Evolutionary conservation across 1,140 invertebrate genomes (phyloP).

Genomic region (Eueides isabella): DNA sequence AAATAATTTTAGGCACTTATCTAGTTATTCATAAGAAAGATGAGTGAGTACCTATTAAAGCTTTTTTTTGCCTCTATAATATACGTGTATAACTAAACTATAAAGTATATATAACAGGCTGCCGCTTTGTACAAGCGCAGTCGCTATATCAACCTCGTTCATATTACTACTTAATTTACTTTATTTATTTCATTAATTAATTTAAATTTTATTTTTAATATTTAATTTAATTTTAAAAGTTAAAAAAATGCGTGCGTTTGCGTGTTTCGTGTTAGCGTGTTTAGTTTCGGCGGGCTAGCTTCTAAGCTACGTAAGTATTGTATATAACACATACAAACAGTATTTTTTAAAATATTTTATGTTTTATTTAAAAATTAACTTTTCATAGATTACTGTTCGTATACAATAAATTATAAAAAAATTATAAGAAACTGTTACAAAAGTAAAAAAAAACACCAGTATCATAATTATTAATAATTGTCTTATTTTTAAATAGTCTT

Average conservation of each 20-base stretch:
- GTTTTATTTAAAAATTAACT: no score
- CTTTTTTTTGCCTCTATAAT: not conserved
- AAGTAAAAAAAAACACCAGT: no score
- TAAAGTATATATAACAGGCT: not conserved
- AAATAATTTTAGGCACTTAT: constrained; percentile 7
- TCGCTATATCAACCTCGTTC: not conserved
- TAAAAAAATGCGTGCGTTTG: constrained; percentile 21
- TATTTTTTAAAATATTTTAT: no score
- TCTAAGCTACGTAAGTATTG: constrained; percentile 45
- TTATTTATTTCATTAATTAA: constrained; percentile 7
- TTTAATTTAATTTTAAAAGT: not conserved
- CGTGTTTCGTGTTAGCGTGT: constrained; percentile 17
- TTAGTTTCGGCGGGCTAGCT: constrained; percentile 33
- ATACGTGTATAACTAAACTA: not conserved
- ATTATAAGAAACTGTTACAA: no score
- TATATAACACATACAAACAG: no score
- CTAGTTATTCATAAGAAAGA: not conserved
- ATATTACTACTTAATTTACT: constrained; percentile 6
- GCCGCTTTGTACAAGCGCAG: not conserved
- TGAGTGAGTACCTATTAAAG: not conserved
- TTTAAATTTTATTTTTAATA: not conserved
- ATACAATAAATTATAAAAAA: no score
- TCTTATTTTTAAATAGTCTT: no score
- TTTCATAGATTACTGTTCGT: no score
- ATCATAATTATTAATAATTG: no score